Evolutionary conservation across 2,113 vertebrate species (phyloP), one percentile per base, ranked within the genome.

Genomic region (Pseudonaja textilis): DNA sequence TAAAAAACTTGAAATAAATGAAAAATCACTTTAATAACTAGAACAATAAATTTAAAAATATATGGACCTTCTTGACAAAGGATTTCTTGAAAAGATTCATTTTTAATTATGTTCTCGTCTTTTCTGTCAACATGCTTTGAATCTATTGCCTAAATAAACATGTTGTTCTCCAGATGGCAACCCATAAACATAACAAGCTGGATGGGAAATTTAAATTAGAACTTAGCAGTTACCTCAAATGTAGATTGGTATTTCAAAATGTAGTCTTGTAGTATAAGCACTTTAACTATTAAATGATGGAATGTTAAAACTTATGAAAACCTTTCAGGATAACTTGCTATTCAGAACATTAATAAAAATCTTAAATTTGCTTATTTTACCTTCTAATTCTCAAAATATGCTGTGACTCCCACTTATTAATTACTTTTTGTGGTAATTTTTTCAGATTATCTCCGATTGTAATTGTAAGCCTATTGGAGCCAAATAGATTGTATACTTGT

Each of bases 321-420:
- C 11, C 2, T 93, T 89, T 92, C 54, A 39, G 88, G 50, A 59
- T 74, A 85, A 47, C 26, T n/a, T 93, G 88, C 74, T 74, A 61
- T 86, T 74, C 52, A 93, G 42, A 89, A 59, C 57, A 59, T 92
- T 61, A 93, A 89, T 92, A 85, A 42, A 92, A 92, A 59, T 85
- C 89, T 93, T 89, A 93, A 85, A 59, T 52, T 93, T 85, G 20
- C 42, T 45, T 34, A 34, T 69, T 5, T 92, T 92, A 56, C 26
- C 3, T 56, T 59, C 22, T 64, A 89, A 85, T 92, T 92, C 26
- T 57, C 52, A 50, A 20, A 26, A 56, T 34, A 39, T 89, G 54
- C 42, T 89, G 29, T 59, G 52, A 50, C 26, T 22, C 23, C 50
- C 85, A 88, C 14, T 29, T 85, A 29, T 59, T 23, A 85, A 11